phyloP scores from a whole-genome alignment of 2,797 vertebrate species.

The Leptodactylus fallax region DNA sequence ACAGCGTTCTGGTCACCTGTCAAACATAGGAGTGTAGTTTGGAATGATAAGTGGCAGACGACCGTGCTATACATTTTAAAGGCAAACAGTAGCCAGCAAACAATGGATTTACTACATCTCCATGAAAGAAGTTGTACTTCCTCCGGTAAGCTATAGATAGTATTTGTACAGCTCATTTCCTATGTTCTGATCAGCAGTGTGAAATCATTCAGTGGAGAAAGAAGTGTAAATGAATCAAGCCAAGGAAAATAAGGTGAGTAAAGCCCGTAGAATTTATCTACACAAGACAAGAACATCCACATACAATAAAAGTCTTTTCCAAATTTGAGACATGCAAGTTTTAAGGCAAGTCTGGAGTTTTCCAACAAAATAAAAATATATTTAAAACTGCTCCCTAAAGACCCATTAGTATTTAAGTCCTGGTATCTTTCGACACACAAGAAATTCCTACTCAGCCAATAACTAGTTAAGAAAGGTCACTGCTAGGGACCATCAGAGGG shows the following conservation, averaged over 20 bases:
- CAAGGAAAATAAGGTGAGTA: slow-evolving; percentile 1
- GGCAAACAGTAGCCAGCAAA: slow-evolving; percentile 46
- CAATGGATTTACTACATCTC: slow-evolving; percentile 5
- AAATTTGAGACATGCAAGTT: background rate
- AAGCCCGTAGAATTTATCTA: background rate
- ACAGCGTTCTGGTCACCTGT: slow-evolving; percentile 51
- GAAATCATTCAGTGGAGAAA: slow-evolving; percentile 6
- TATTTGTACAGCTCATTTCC: slow-evolving; percentile 24
- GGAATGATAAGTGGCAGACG: slow-evolving; percentile 63
- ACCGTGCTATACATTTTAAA: slow-evolving; percentile 56
- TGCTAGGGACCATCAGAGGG: too few relatives aligned
- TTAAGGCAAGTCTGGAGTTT: background rate
- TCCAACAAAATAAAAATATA: too few relatives aligned
- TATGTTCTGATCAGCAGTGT: slow-evolving; percentile 29
- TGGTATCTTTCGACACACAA: too few relatives aligned
- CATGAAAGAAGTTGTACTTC: slow-evolving; percentile 7
- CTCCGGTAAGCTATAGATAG: slow-evolving; percentile 19
- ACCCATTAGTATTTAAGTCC: too few relatives aligned
- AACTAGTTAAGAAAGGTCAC: too few relatives aligned
- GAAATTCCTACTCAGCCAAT: too few relatives aligned
- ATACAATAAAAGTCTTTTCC: background rate
- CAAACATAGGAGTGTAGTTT: background rate
- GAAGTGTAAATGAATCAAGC: slow-evolving; percentile 31
- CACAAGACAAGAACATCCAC: slow-evolving; percentile 14
- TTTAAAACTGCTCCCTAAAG: too few relatives aligned